These are phyloP conservation scores for Poeciliopsis paucimaculata DNA, from an alignment of 2,797 vertebrate genomes.

Conservation along the genomic window DNA sequence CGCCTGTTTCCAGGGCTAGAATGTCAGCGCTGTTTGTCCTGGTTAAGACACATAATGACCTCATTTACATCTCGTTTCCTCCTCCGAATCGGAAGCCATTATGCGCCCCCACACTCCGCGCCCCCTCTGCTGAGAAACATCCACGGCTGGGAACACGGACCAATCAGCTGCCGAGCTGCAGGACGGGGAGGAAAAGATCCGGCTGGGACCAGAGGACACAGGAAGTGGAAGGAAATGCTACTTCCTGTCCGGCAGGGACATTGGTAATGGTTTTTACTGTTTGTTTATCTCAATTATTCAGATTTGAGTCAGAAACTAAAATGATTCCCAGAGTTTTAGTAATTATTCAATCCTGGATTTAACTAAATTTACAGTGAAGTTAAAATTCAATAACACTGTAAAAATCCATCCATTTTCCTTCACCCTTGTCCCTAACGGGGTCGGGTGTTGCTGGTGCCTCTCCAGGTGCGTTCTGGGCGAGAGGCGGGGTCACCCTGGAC, in stretches of 20 bases:
- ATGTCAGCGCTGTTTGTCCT: constrained; percentile 78
- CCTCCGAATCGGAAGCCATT: constrained; percentile 81
- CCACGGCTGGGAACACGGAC: constrained; percentile 65
- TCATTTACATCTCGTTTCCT: constrained; percentile 86
- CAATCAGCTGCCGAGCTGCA: constrained; percentile 69
- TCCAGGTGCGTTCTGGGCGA: too few relatives aligned
- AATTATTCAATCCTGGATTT: background rate
- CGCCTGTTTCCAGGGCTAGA: constrained; percentile 68
- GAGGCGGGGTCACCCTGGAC: too few relatives aligned
- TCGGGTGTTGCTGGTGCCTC: too few relatives aligned
- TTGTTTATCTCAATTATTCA: background rate
- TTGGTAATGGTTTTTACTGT: background rate
- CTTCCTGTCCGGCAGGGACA: constrained; percentile 21
- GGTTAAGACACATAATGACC: constrained; percentile 83
- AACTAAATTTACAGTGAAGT: background rate
- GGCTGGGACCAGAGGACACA: constrained; percentile 45
- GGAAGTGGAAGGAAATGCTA: constrained; percentile 48
- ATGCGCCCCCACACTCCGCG: constrained; percentile 59
- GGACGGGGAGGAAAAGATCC: constrained; percentile 47
- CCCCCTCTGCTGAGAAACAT: constrained; percentile 23
- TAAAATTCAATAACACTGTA: background rate
- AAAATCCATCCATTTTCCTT: background rate
- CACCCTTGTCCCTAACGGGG: too few relatives aligned
- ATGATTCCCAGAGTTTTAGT: background rate
- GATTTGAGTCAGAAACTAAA: background rate